Base-by-base conservation (phyloP, 2,888 invertebrate genomes). In the Hyposoter dolosus region DNA sequence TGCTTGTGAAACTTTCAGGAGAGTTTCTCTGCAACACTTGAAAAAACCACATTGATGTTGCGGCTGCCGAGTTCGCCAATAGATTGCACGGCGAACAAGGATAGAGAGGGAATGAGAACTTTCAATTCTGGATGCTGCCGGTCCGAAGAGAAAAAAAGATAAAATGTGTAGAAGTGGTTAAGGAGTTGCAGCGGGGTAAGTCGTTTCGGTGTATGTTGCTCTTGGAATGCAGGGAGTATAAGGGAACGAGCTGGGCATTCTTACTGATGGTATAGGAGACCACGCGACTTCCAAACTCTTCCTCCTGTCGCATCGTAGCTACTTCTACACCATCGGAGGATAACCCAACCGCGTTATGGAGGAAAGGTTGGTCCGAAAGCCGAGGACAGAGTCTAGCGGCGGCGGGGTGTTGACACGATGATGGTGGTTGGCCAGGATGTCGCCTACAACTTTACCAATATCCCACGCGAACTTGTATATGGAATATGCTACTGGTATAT, bases 391-490 rank as follows among this genome's bases (percentile, higher is more conserved):
- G 28, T 1, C 0, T 40, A 66, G 40, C 19, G 50, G 40, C 15
- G 60, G 53, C 17, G 23, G 78, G 56, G 40, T 56, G 53, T 68
- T 53, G 68, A 56, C 78, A 68, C 78, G 82, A 83, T 77, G 68
- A 82, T 77, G 80, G 81, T 40, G 66, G 60, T 63, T 40, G 88
- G 88, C 89, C 92, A 91, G 92, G 90, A 92, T 92, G 93, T 92
- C 92, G 92, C 91, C 91, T 91, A 91, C 91, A 93, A 93, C 93
- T 93, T 93, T 93, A 90, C 93, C 93, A 93, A 93, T 93, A 93
- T 92, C 92, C 92, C 91, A 90, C 92, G 90, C 88, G 89, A 90
- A 84, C 87, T 85, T 72, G 69, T 75, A 60, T 78, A 83, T 23
- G 83, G 74, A 86, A 74, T 80, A 83, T 75, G 74, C 83, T 56